Evolutionary conservation across 2,797 vertebrate species (phyloP).

Genomic region (Channallabes apus): DNA sequence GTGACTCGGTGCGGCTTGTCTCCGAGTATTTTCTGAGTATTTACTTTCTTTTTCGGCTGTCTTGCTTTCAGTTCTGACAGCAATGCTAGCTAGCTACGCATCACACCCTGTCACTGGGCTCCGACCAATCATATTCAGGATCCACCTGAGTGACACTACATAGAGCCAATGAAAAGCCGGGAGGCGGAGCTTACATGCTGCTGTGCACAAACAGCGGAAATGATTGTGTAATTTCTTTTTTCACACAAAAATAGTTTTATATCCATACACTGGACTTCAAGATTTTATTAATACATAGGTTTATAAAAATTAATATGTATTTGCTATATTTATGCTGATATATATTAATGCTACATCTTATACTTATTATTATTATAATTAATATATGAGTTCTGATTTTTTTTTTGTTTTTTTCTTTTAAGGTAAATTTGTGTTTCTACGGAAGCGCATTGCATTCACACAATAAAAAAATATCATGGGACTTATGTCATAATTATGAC

Average conservation of each 20-base stretch:
- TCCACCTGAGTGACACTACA: neutral
- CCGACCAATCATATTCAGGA: slow-evolving; percentile 25
- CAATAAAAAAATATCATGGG: no score
- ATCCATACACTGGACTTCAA: neutral
- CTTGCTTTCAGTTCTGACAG: slow-evolving; percentile 49
- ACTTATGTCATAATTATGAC: no score
- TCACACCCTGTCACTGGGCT: neutral
- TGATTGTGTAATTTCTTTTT: neutral
- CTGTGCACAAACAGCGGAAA: neutral
- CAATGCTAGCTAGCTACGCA: neutral
- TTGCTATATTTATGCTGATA: neutral
- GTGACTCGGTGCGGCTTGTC: neutral
- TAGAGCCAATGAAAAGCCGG: slow-evolving; percentile 13
- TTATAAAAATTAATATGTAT: neutral
- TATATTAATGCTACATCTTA: neutral
- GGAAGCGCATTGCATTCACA: no score
- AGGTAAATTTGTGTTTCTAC: neutral
- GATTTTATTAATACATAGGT: neutral
- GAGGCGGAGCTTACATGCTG: slow-evolving; percentile 8
- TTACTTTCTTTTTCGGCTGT: slow-evolving; percentile 22
- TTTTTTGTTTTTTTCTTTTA: neutral
- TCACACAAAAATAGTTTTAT: neutral
- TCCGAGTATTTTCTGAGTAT: neutral
- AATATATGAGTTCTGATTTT: neutral
- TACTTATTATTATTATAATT: neutral